phyloP scores from a whole-genome alignment of 1,140 invertebrate genomes.

The Bradysia coprophila region DNA sequence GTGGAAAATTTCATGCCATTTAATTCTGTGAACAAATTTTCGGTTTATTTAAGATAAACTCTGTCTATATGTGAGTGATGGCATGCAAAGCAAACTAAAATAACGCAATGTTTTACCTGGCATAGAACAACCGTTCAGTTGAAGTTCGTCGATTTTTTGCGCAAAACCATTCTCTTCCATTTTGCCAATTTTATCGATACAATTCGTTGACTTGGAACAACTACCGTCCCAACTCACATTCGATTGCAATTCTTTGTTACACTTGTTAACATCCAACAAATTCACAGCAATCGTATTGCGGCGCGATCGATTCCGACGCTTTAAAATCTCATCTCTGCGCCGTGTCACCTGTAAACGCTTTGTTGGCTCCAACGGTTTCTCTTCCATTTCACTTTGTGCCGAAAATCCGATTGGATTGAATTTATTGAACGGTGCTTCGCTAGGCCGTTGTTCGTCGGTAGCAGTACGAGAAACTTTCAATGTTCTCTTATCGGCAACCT shows the following conservation, averaged over 20 bases:
- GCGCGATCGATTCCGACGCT: background rate
- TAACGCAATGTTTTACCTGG: too few species aligned
- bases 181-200: too few species aligned
- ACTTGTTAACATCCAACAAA: background rate
- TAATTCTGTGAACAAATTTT: background rate
- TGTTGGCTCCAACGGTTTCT: background rate
- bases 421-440: background rate
- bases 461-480: background rate
- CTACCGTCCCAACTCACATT: too few species aligned
- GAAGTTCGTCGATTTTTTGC: too few species aligned
- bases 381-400: background rate
- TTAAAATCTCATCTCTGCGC: background rate
- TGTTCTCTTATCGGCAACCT: background rate
- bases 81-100: too few species aligned
- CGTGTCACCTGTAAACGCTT: background rate
- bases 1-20: conserved; percentile 1
- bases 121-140: too few species aligned
- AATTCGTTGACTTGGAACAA: too few species aligned
- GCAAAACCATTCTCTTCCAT: too few species aligned
- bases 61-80: too few species aligned
- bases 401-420: background rate
- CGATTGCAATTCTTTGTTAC: too few species aligned
- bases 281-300: conserved; percentile 3
- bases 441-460: background rate
- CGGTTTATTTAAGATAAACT: too few species aligned